Evolutionary conservation across 2,888 invertebrate species (phyloP), one percentile per base, ranked within the genome.

Genomic region (Drosophila meridiana): DNA sequence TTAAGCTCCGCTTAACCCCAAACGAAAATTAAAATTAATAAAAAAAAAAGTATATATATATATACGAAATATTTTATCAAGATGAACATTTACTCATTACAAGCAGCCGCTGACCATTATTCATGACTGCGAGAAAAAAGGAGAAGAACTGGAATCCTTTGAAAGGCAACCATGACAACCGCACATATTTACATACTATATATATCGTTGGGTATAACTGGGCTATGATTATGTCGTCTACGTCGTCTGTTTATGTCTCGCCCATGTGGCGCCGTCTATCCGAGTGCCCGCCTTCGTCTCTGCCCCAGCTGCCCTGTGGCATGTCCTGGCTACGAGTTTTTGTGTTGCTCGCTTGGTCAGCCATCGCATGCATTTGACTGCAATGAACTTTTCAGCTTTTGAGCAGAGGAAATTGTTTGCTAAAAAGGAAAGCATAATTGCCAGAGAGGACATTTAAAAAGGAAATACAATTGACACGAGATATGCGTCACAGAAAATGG

Each of bases 201-300:
- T 11, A n/a, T 30, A 42, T 30, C n/a, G 40, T n/a, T 13, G 40
- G 56, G 43, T 79, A 55, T 63, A 64, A 78, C 79, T 78, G 70
- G 80, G 77, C 48, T 70, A 61, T 74, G 66, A 77, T 74, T 79
- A 59, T 42, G 69, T 30, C 56, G 59, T 57, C 74, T 42, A 30
- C 43, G 36, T 30, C 50, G 63, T 69, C 71, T 67, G 75, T 48
- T 65, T 63, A 55, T 80, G 87, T 87, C 90, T 87, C 80, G 87
- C 38, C 90, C 74, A 80, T 80, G 77, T 88, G 90, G 87, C 87
- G 87, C 90, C 88, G 62, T 61, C 73, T 73, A 71, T 74, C 53
- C 57, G 40, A 76, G 55, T 84, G 73, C 74, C 28, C 28, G 45
- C 45, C 45, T 45, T 26, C 3, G 3, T n/a, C 42, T 83, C 75